Evolutionary conservation across 35 echinoderm and acorn worm genomes (phyloP).

Genomic region (Lytechinus pictus): DNA sequence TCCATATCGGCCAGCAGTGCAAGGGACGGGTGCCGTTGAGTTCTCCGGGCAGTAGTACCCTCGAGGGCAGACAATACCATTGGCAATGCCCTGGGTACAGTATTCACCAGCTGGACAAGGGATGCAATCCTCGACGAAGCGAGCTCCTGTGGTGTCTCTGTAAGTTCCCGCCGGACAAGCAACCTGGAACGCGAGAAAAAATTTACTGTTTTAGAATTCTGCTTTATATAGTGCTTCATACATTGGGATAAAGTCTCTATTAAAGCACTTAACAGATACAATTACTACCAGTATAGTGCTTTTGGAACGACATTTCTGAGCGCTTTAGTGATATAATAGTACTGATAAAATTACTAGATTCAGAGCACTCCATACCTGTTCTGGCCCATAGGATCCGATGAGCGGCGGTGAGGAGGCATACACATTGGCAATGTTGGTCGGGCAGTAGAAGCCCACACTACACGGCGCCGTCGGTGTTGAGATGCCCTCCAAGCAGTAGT

Average conservation of each 20-base stretch:
- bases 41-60: constrained; percentile 91
- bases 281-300: no score
- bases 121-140: constrained; percentile 77
- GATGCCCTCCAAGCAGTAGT: constrained; percentile 80
- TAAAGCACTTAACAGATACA: no score
- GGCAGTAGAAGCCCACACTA: constrained; percentile 83
- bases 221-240: no score
- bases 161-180: constrained; percentile 89
- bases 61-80: constrained; percentile 73
- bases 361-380: constrained; percentile 63
- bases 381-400: constrained; percentile 91
- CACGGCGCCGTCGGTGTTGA: constrained; percentile 56
- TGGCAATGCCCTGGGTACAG: constrained; percentile 76
- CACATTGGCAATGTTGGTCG: constrained; percentile 91
- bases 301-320: no score
- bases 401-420: constrained; percentile 67
- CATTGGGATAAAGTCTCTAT: no score
- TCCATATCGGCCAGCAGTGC: constrained; percentile 83
- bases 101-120: constrained; percentile 81
- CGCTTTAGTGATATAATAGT: no score
- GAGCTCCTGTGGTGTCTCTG: constrained; percentile 67
- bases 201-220: no score
- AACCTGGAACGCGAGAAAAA: constrained; percentile 47
- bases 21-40: constrained; percentile 79
- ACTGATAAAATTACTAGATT: no score